Percentiles rank a stretch among this genome's conserved stretches.
Conservation (phyloP, 2,888 invertebrate species). For the Leptothorax acervorum region DNA sequence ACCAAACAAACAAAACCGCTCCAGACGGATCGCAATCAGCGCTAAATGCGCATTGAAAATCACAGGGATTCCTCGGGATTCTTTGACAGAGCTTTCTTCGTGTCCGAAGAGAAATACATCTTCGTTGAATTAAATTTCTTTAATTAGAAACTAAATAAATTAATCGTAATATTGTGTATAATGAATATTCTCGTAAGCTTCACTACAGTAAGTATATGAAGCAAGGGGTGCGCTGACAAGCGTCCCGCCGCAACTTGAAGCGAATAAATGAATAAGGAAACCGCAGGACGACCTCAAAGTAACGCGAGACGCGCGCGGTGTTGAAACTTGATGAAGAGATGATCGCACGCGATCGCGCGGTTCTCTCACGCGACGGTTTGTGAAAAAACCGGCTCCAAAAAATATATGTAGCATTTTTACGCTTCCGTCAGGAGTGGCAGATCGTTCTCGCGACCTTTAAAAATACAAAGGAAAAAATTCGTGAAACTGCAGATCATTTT, state of each 20-base stretch:
- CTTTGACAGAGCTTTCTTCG: not conserved
- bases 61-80: not conserved
- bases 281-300: conserved; percentile 9
- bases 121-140: not conserved
- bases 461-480: not conserved
- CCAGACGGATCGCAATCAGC: conserved; percentile 1
- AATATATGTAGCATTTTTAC: not conserved
- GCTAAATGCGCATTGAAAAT: conserved; percentile 6
- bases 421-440: not conserved
- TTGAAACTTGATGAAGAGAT: conserved; percentile 26
- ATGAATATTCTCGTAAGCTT: too few species aligned
- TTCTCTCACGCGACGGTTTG: conserved; percentile 12
- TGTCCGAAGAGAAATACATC: too few species aligned
- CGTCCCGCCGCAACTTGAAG: conserved; percentile 2
- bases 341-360: conserved; percentile 3
- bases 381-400: not conserved
- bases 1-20: conserved; percentile 24
- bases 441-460: not conserved
- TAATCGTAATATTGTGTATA: not conserved
- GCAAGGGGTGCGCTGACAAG: not conserved
- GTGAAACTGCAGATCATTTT: not conserved
- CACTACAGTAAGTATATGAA: not conserved
- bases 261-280: conserved; percentile 21
- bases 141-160: not conserved
- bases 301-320: conserved; percentile 7